These are phyloP conservation scores for Mythimna lalbum DNA, from an alignment of 2,888 invertebrate species.

Conservation along the genomic window DNA sequence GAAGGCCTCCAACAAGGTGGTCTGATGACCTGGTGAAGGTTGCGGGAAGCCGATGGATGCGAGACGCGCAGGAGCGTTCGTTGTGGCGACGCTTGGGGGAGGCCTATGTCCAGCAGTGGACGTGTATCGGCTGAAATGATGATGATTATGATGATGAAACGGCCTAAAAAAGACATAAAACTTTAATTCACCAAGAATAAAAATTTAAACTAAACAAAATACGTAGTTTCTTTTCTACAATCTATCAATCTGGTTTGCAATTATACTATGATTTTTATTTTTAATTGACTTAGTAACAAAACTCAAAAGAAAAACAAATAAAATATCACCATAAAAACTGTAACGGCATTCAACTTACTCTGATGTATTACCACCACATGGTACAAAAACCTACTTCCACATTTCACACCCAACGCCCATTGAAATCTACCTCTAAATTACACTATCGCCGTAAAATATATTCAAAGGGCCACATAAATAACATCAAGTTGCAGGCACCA, in stretches of 20 bases:
- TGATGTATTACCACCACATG: constrained; percentile 12
- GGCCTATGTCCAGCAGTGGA: too few species aligned
- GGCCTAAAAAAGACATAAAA: too few species aligned
- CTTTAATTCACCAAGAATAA: too few species aligned
- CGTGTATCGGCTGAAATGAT: too few species aligned
- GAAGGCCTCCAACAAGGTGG: too few species aligned
- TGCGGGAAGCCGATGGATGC: too few species aligned
- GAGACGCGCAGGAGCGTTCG: too few species aligned
- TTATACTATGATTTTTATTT: neutral
- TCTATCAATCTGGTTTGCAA: neutral
- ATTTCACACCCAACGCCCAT: constrained; percentile 24
- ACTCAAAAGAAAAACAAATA: neutral
- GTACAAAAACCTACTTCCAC: constrained; percentile 14
- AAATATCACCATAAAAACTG: neutral
- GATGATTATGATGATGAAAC: too few species aligned
- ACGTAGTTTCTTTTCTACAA: neutral
- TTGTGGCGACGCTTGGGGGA: too few species aligned
- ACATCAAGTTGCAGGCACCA: constrained; percentile 51
- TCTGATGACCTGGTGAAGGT: too few species aligned
- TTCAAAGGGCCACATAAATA: constrained; percentile 61
- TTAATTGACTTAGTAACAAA: too few species aligned
- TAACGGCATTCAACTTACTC: neutral
- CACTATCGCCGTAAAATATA: constrained; percentile 49
- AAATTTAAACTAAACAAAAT: neutral
- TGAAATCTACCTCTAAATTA: constrained; percentile 42